Conservation (phyloP, 2,888 invertebrate genomes). For the Heliconius charithonia region DNA sequence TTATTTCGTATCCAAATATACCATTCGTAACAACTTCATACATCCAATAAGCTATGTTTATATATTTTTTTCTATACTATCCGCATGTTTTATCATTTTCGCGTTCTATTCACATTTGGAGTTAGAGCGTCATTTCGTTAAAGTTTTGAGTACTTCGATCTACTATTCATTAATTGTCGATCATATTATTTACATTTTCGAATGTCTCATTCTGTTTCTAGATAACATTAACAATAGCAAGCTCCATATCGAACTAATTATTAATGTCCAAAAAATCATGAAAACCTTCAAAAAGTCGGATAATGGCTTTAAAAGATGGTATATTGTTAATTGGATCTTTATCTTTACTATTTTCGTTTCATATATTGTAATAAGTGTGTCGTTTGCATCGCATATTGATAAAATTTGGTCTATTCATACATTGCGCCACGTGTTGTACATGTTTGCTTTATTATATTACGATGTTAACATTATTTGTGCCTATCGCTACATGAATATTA, state of each 20-base stretch:
- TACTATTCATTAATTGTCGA: conserved; percentile 4
- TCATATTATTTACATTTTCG: conserved; percentile 7
- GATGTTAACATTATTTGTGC: conserved; percentile 39
- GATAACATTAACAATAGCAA: conserved; percentile 31
- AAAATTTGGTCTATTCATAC: neutral
- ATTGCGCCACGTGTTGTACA: conserved; percentile 9
- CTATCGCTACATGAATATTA: conserved; percentile 33
- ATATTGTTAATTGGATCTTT: conserved; percentile 23
- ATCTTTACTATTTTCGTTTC: neutral
- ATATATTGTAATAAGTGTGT: neutral
- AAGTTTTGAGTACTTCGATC: neutral
- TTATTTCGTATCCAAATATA: conserved; percentile 36
- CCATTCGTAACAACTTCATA: conserved; percentile 35
- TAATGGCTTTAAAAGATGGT: conserved; percentile 31
- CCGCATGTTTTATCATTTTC: conserved; percentile 13
- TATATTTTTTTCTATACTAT: conserved; percentile 17
- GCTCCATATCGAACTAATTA: conserved; percentile 27
- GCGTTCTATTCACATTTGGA: conserved; percentile 10
- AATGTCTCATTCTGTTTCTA: conserved; percentile 29
- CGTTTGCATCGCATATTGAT: neutral
- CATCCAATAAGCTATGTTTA: conserved; percentile 30
- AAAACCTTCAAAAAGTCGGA: neutral
- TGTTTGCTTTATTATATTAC: conserved; percentile 26
- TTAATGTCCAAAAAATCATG: conserved; percentile 39
- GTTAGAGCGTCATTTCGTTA: neutral